Evolutionary conservation across 2,888 invertebrate genomes (phyloP), one percentile per base, ranked within the genome.

Genomic region (Periphyllus acericola): DNA sequence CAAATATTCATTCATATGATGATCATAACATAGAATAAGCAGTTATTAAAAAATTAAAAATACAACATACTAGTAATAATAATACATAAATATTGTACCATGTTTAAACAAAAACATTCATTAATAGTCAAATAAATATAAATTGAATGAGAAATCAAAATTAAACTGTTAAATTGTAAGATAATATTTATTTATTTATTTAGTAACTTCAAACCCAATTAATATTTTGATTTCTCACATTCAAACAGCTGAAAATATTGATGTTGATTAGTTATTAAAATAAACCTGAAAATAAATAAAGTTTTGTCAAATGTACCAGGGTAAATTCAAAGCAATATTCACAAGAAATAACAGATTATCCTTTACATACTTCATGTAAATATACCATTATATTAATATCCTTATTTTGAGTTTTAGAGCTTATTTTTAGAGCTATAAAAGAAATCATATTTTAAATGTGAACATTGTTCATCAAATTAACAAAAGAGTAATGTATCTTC

Each of bases 151-250:
- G 46, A 84, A 84, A 84, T 76, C 84, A 84, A 76, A 84, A 84
- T 84, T 25, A 68, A 21, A 46, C 66, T 25, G 21, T 52, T 71
- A 32, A 68, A 81, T 68, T 68, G 3, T 40, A 29, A 40, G 40
- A 19, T 40, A 2, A 19, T 68, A 11, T 55, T 52, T 52, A 52
- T 52, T 52, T 52, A 52, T 52, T 36, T 1, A 55, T 71, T 25
- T 46, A 83, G 3, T 75, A 75, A 83, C 32, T 74, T 74, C 11
- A 83, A 36, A 83, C 34, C 2, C 11, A 83, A 36, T 83, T 21
- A 60, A 75, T 66, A 68, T 84, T 84, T 84, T 84, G 83, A 83
- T 84, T 84, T 76, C 84, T 84, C 84, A 84, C 25, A 76, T 40
- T 76, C 66, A 76, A 84, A 76, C 32, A 60, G 66, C 84, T 84